These are phyloP conservation scores for Acropternis orthonyx DNA, from an alignment of 2,797 vertebrate species.

Conservation along the genomic window DNA sequence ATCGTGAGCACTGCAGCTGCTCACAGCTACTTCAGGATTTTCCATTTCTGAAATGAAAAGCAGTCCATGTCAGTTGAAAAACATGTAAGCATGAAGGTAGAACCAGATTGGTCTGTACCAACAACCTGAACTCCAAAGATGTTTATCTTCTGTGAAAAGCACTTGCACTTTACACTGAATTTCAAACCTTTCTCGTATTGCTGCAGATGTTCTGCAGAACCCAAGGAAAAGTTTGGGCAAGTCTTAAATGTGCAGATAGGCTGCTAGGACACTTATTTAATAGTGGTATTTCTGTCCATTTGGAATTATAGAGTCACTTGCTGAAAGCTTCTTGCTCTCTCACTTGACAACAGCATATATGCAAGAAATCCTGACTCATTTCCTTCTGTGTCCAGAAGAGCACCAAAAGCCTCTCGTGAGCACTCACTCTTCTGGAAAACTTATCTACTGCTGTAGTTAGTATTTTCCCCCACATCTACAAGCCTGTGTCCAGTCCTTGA, in stretches of 20 bases:
- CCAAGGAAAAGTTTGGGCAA: not conserved
- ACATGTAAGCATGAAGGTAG: not conserved
- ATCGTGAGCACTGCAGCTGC: constrained; percentile 9
- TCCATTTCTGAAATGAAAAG: constrained; percentile 73
- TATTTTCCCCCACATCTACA: not conserved
- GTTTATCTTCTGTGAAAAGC: not conserved
- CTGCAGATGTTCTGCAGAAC: not conserved
- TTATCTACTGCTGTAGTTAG: not conserved
- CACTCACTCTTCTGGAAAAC: not conserved
- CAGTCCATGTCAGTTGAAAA: not conserved
- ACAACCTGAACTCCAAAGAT: not conserved
- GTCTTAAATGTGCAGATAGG: not conserved
- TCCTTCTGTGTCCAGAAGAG: not conserved
- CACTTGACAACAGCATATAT: not conserved
- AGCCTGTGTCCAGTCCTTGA: not conserved
- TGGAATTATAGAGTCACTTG: not conserved
- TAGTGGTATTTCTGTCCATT: not conserved
- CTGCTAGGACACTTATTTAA: not conserved
- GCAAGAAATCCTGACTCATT: constrained; percentile 3
- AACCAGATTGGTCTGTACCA: not conserved
- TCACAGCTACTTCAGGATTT: constrained; percentile 55
- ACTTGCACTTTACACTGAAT: not conserved
- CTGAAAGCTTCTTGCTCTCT: not conserved
- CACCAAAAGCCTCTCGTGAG: not conserved
- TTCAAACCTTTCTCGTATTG: not conserved